Base-by-base conservation (phyloP, 2,888 invertebrate species). In the Drosophila sordidula region DNA sequence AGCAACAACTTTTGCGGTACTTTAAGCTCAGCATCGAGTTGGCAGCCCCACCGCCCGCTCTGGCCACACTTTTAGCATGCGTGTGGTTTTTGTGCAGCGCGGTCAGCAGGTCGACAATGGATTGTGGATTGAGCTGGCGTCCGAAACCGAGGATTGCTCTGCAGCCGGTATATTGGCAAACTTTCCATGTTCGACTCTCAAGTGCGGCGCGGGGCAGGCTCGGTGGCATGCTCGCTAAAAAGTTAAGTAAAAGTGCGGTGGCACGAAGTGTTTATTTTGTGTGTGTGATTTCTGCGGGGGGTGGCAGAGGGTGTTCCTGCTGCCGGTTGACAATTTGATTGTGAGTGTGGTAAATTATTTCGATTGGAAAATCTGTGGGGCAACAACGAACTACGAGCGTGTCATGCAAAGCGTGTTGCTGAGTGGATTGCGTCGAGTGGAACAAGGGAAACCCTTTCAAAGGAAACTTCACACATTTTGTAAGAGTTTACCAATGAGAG, bases 301-400 rank as follows among this genome's bases (percentile, higher is more conserved):
- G 11, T 1, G 8, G 29, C 29, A 9, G 29, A 9, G 22, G 58
- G 42, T 57, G 16, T 76, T 22, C 3, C 22, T 4, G 39, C 57
- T 45, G 34, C 42, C 26, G 34, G 14, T 16, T 54, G 42, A 44
- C 58, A 66, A 74, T 50, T 47, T 73, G 78, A 80, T 78, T 77
- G 71, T 78, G 69, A 75, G 67, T 80, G 76, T 73, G 77, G 72
- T 73, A 89, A 86, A 89, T 89, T 87, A 89, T 86, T 80, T 77
- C 77, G 80, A 84, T 87, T 86, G 79, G 50, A 75, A 61, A 81
- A 74, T 65, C 59, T 54, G 54, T 65, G 70, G 18, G 38, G 12
- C 25, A 63, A 39, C 25, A 50, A 29, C 49, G n/a, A 29, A 29
- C 44, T 9, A 18, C n/a, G 11, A 36, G 22, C 16, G 25, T 65